These are phyloP conservation scores for Piprites chloris DNA, from an alignment of 2,113 vertebrate species.

Conservation along the genomic window DNA sequence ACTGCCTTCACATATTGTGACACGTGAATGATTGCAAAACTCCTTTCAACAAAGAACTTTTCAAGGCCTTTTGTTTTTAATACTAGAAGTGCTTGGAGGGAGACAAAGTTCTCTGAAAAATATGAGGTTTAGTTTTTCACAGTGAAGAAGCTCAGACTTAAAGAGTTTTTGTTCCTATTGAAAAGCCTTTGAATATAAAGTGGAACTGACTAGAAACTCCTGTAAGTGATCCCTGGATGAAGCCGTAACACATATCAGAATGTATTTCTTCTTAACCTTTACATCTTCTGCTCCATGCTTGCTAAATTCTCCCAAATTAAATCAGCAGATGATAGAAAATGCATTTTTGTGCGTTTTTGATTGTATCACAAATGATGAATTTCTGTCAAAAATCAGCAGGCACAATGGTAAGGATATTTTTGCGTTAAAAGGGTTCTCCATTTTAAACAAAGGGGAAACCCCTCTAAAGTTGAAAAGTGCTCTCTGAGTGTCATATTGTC, in stretches of 20 bases:
- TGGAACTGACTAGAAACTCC: background rate
- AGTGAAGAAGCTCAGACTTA: conserved; percentile 58
- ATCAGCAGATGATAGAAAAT: background rate
- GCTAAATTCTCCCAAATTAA: conserved; percentile 10
- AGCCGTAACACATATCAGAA: background rate
- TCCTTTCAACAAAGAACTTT: conserved; percentile 64
- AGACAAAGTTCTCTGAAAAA: conserved; percentile 38
- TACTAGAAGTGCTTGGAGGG: conserved; percentile 32
- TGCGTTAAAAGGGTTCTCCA: background rate
- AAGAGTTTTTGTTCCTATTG: conserved; percentile 55
- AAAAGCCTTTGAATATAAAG: conserved; percentile 4
- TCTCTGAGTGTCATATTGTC: background rate
- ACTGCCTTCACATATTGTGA: conserved; percentile 6
- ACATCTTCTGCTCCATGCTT: background rate
- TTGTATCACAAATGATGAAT: background rate
- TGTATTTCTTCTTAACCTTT: background rate
- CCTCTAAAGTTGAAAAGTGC: background rate
- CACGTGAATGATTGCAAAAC: conserved; percentile 57
- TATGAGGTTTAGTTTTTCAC: conserved; percentile 57
- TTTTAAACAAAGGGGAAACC: background rate
- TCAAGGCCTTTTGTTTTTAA: conserved; percentile 49
- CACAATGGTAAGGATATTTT: background rate
- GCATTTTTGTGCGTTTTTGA: background rate
- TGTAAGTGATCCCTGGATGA: conserved; percentile 21
- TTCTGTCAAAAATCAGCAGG: background rate